phyloP scores from a whole-genome alignment of 2,888 invertebrate species.

The Polia nebulosa region DNA sequence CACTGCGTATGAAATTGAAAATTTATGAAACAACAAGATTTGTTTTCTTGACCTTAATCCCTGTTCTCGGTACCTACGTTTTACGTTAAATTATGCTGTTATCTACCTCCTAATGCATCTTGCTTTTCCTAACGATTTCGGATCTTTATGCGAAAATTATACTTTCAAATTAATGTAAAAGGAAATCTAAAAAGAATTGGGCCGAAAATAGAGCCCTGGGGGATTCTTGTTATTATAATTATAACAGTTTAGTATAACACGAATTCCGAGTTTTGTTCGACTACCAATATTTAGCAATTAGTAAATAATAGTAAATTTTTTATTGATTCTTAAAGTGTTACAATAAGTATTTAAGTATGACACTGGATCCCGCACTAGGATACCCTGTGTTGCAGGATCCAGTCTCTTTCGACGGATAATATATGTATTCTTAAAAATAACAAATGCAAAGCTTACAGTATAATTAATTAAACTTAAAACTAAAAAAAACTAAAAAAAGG shows the following conservation, averaged over 20 bases:
- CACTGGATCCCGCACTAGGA: no score
- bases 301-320: no score
- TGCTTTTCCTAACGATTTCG: slow-evolving; percentile 7
- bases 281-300: neutral
- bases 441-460: no score
- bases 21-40: slow-evolving; percentile 76
- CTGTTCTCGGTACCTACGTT: slow-evolving; percentile 13
- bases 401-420: no score
- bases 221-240: neutral
- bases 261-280: no score
- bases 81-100: slow-evolving; percentile 39
- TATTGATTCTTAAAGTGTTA: no score
- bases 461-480: no score
- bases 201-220: neutral
- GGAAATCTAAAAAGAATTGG: slow-evolving; percentile 16
- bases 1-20: slow-evolving; percentile 73
- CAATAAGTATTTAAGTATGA: no score
- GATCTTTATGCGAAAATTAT: slow-evolving; percentile 11
- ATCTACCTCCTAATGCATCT: slow-evolving; percentile 26
- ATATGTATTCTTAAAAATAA: no score
- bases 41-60: slow-evolving; percentile 58
- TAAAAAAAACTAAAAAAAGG: no score
- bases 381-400: no score
- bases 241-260: no score
- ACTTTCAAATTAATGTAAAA: slow-evolving; percentile 17